Base-by-base conservation (phyloP, 1,140 invertebrate genomes). In the Goniozus legneri region DNA sequence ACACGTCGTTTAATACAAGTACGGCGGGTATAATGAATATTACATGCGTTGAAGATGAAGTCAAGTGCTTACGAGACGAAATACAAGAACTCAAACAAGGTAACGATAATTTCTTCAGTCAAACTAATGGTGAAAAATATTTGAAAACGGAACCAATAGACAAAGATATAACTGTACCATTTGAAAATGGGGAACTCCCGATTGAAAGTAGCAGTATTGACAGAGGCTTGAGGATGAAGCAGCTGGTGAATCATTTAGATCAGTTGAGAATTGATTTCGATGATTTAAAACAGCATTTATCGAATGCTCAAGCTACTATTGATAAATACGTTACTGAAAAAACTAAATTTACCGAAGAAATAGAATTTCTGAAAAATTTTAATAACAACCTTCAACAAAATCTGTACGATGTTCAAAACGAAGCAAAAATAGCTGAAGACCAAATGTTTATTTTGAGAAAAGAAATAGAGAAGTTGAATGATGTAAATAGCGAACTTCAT, bases 371-470 rank as follows among this genome's bases (percentile, higher is more conserved):
- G 8, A 51, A 22, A 30, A 24, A 0, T 2, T 6, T 12, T 8
- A 59, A 59, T 6, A 37, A 52, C n/a, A 8, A 48, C 4, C 13
- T 58, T 12, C 16, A 35, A 21, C 43, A 58, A 14, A 38, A 41
- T 3, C 12, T 58, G 7, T 45, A 32, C 1, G 22, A 53, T 2
- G 31, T 18, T 14, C 36, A 36, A 14, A 50, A 50, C 10, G 56
- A 48, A 34, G 45, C 24, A 3, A 52, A 48, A 35, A 58, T 62
- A 19, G 44, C 70, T 3, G 54, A 62, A 30, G 56, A 47, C 21
- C 53, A 65, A 16, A 37, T 61, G 19, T 8, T 24, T 13, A 40
- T 7, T 31, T 44, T 62, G 45, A 56, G 51, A 7, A 56, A 54
- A 31, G 54, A 56, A 33, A 32, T 67, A 0, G 49, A 60, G 1